A percentile compares a stretch with the other conserved stretches of the same genome.
Conservation (phyloP, 2,113 vertebrate genomes). For the Tapirus terrestris region DNA sequence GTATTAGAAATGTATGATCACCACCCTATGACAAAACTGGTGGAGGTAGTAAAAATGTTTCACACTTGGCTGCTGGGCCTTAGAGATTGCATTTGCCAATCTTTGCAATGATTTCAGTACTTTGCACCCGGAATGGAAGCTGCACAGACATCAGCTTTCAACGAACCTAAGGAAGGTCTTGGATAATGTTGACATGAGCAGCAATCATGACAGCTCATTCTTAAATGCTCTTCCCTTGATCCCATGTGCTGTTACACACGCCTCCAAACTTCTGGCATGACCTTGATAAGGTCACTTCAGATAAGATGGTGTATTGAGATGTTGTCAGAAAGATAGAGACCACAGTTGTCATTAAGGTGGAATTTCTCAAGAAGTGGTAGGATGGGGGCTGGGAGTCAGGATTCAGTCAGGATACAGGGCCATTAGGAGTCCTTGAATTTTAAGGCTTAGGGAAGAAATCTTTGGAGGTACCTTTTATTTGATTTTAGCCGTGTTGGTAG, state of each 20-base stretch:
- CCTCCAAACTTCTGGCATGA: background rate
- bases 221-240: background rate
- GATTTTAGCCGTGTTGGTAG: background rate
- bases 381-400: background rate
- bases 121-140: background rate
- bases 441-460: background rate
- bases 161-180: background rate
- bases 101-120: background rate
- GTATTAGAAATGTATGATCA: background rate
- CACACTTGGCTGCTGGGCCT: background rate
- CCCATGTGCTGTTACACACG: background rate
- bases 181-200: background rate
- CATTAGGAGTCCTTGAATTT: background rate
- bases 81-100: background rate
- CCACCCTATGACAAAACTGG: accelerated
- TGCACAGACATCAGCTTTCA: background rate
- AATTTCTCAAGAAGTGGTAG: background rate
- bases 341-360: background rate
- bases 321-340: background rate
- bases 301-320: background rate
- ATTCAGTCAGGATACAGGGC: background rate
- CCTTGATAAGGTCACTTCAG: background rate
- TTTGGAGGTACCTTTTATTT: background rate
- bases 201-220: background rate
- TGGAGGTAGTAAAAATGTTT: background rate